These are phyloP conservation scores for Pelecanoides urinatrix DNA, from an alignment of 2,113 vertebrate genomes.

Conservation along the genomic window DNA sequence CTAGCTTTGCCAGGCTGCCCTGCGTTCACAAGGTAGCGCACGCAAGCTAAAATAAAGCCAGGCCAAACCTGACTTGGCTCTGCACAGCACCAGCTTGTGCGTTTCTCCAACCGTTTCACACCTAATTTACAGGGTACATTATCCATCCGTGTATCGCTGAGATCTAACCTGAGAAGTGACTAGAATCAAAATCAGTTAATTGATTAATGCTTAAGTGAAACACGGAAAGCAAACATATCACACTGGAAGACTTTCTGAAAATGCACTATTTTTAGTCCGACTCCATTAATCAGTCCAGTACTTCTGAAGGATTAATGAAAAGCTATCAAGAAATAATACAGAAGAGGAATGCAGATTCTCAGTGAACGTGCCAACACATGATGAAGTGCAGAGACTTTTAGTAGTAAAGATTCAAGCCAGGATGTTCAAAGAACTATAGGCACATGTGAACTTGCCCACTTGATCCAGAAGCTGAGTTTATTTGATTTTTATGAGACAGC, in stretches of 20 bases:
- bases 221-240: background rate
- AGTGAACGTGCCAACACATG: background rate
- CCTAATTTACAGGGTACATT: slow-evolving; percentile 10
- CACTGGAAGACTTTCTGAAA: background rate
- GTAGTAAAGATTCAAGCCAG: background rate
- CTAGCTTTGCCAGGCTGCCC: background rate
- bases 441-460: background rate
- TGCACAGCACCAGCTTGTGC: background rate
- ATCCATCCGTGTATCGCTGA: rapidly evolving
- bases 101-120: background rate
- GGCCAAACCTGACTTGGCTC: background rate
- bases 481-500: background rate
- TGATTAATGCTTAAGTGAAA: background rate
- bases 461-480: background rate
- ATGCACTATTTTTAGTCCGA: background rate
- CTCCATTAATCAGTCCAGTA: background rate
- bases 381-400: background rate
- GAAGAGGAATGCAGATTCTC: background rate
- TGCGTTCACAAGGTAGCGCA: background rate
- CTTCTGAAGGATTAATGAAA: background rate
- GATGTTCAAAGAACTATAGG: background rate
- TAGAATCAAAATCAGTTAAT: slow-evolving; percentile 16
- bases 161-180: background rate
- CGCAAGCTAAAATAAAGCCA: background rate
- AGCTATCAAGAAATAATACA: background rate